phyloP scores from a whole-genome alignment of 1,140 invertebrate genomes.

The Archegozetes longisetosus region DNA sequence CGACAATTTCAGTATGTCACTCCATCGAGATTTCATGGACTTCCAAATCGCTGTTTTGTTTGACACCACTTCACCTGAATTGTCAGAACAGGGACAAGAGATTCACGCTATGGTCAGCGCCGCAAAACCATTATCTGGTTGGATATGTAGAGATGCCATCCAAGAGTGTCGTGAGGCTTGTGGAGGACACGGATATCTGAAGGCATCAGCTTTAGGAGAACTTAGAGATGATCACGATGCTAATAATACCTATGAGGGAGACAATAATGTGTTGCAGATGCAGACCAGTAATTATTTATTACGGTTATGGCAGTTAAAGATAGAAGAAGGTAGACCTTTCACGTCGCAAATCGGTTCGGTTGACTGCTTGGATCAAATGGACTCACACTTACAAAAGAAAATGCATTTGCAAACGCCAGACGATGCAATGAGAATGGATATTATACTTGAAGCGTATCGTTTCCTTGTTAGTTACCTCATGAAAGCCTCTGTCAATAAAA shows the following conservation, averaged over 20 bases:
- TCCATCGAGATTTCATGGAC: slow-evolving; percentile 31
- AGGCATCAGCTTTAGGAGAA: slow-evolving; percentile 58
- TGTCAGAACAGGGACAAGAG: slow-evolving; percentile 51
- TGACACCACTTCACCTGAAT: slow-evolving; percentile 30
- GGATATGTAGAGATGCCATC: slow-evolving; percentile 62
- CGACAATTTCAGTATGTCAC: slow-evolving; percentile 49
- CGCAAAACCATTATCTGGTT: slow-evolving; percentile 67
- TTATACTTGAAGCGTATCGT: slow-evolving; percentile 50
- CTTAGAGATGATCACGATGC: slow-evolving; percentile 76
- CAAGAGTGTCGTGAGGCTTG: slow-evolving; percentile 81
- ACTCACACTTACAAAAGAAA: slow-evolving; percentile 23
- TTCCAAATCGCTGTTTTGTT: slow-evolving; percentile 37
- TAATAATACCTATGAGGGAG: slow-evolving; percentile 85
- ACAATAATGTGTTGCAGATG: slow-evolving; percentile 86
- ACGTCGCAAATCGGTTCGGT: slow-evolving; percentile 44
- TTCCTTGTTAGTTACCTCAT: slow-evolving; percentile 64
- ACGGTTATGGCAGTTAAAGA: slow-evolving; percentile 30
- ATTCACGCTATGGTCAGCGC: slow-evolving; percentile 79
- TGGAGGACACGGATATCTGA: slow-evolving; percentile 49
- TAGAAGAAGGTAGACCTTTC: slow-evolving; percentile 1
- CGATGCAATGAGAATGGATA: slow-evolving; percentile 40
- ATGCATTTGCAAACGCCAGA: slow-evolving; percentile 27
- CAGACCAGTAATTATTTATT: slow-evolving; percentile 83
- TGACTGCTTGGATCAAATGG: slow-evolving; percentile 38
- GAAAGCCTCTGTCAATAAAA: slow-evolving; percentile 41